Evolutionary conservation across 1,140 invertebrate genomes (phyloP), one percentile per base, ranked within the genome.

Genomic region (Lucilia sericata): DNA sequence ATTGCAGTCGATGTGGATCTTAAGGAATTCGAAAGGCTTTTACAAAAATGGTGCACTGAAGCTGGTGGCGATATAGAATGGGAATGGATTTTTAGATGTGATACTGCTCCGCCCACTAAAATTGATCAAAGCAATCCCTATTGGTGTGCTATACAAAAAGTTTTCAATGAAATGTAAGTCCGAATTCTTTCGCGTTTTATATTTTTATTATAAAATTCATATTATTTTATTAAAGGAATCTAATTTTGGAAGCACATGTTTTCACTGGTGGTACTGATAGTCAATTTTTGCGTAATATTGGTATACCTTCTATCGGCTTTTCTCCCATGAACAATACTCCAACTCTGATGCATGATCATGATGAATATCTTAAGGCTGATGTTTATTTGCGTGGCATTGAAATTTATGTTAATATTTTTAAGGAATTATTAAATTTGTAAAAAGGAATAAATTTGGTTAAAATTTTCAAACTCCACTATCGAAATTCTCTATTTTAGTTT

Each of bases 251-350:
- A 86, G 91, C 91, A 25, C 93, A 93, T 85, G 95, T 96, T 76
- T 96, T 96, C 86, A 94, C 95, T 0, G 96, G 94, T 80, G 95
- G 93, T 17, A 96, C 96, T 14, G 96, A 97, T 87, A 94, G 93
- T 87, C 92, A 94, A 84, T 96, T 92, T 87, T 86, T 96, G 25
- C 92, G 95, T 49, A 47, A 30, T n/a, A 93, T 34, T 92, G 95
- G 95, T 4, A 93, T 96, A 55, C 95, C 95, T 7, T 95, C 95
- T 8, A 91, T 97, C 80, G 96, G 96, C n/a, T 97, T 97, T 90
- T 96, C 96, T 17, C 96, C 96, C 0, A 96, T 97, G 92, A 96
- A 94, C 89, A 93, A 95, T 87, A 97, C 96, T 1, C 95, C 95
- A 0, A 92, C 95, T 0, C 91, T 96, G 7, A 91, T 96, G 2